phyloP scores from a whole-genome alignment of 1,140 invertebrate species.

The Hypothenemus hampei region DNA sequence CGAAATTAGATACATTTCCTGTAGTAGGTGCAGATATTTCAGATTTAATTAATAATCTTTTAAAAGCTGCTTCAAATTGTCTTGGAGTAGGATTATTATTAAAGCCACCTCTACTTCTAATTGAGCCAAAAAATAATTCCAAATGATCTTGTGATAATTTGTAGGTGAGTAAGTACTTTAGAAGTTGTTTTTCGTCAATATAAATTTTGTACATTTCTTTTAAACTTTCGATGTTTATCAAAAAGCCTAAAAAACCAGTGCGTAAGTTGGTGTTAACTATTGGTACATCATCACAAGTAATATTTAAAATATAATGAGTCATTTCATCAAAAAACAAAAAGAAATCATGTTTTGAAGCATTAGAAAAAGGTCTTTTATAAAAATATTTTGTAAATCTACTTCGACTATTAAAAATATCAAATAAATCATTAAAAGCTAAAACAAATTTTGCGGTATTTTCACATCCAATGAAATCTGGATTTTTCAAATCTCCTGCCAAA shows the following conservation, averaged over 20 bases:
- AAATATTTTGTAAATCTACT: constrained; percentile 26
- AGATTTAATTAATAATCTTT: constrained; percentile 18
- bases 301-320: constrained; percentile 23
- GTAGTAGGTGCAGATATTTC: constrained; percentile 13
- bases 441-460: constrained; percentile 34
- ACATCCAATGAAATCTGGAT: constrained; percentile 29
- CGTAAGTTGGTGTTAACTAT: constrained; percentile 24
- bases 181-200: constrained; percentile 23
- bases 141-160: constrained; percentile 45
- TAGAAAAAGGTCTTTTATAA: constrained; percentile 23
- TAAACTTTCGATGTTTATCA: constrained; percentile 34
- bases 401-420: constrained; percentile 39
- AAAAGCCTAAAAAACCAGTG: constrained; percentile 38
- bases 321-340: constrained; percentile 19
- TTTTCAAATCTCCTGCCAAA: constrained; percentile 20
- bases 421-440: constrained; percentile 35
- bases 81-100: constrained; percentile 42
- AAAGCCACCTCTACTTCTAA: constrained; percentile 36
- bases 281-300: constrained; percentile 17
- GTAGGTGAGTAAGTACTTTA: constrained; percentile 38
- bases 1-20: constrained; percentile 16
- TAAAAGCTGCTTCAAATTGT: constrained; percentile 37
- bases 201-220: constrained; percentile 33
- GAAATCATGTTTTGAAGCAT: constrained; percentile 20
- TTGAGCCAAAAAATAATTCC: constrained; percentile 42